Conservation (phyloP, 1,140 invertebrate genomes). For the Trichonephila clavipes region DNA sequence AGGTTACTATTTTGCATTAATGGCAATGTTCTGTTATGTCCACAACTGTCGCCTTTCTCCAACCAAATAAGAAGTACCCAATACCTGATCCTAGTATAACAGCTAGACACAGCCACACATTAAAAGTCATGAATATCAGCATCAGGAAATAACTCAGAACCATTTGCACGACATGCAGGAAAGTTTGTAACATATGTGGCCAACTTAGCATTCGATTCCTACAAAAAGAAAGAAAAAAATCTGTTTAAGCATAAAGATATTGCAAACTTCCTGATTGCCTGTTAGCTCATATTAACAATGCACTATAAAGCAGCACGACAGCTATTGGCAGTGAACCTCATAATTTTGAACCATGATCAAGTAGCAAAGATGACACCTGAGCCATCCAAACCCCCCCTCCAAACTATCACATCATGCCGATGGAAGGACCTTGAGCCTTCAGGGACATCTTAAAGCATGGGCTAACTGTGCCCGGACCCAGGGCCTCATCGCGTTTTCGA, state of each 20-base stretch:
- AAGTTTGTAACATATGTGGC: conserved; percentile 90
- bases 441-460: too few species aligned
- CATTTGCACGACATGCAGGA: conserved; percentile 88
- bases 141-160: conserved; percentile 82
- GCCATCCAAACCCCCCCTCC: too few species aligned
- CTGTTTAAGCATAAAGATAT: not conserved
- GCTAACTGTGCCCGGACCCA: too few species aligned
- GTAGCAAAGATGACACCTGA: too few species aligned
- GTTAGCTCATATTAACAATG: too few species aligned
- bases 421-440: too few species aligned
- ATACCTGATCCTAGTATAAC: conserved; percentile 82
- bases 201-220: conserved; percentile 85
- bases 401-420: too few species aligned
- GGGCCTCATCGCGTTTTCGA: too few species aligned
- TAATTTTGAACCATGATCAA: too few species aligned
- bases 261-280: too few species aligned
- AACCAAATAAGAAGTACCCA: conserved; percentile 83
- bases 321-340: too few species aligned
- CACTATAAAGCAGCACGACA: too few species aligned
- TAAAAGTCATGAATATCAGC: conserved; percentile 84
- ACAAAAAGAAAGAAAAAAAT: conserved; percentile 17
- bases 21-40: conserved; percentile 98
- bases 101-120: conserved; percentile 82
- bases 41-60: conserved; percentile 91
- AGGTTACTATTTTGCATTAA: conserved; percentile 80